These are phyloP conservation scores for Caligus rogercresseyi DNA, from an alignment of 1,140 invertebrate genomes.

Conservation along the genomic window DNA sequence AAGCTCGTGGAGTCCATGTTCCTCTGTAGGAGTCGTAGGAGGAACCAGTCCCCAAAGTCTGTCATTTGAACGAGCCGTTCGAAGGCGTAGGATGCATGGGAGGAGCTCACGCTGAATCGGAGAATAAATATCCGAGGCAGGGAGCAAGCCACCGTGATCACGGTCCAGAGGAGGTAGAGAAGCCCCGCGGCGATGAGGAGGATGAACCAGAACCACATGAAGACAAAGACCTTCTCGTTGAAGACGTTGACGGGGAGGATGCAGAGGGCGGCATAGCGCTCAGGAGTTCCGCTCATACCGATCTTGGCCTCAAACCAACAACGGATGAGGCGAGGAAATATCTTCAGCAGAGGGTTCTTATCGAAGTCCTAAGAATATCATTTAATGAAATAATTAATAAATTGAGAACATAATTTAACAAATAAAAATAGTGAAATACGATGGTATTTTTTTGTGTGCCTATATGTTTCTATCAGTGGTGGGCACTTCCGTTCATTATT, in stretches of 20 bases:
- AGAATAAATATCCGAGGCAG: not conserved
- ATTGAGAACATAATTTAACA: not conserved
- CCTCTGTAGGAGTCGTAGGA: not conserved
- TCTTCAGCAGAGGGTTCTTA: not conserved
- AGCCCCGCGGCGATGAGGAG: not conserved
- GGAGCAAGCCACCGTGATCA: not conserved
- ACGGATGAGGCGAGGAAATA: not conserved
- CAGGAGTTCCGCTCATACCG: not conserved
- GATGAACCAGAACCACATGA: slow-evolving; percentile 14
- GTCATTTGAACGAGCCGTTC: not conserved
- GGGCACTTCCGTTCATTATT: too few relatives aligned
- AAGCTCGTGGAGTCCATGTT: not conserved
- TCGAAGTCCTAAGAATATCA: not conserved
- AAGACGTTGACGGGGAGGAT: slow-evolving; percentile 4
- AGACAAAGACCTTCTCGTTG: slow-evolving; percentile 12
- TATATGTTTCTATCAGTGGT: too few relatives aligned
- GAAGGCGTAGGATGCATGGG: not conserved
- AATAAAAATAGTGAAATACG: too few relatives aligned
- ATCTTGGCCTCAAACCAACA: not conserved
- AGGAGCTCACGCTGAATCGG: not conserved
- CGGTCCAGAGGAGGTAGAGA: not conserved
- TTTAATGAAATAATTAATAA: not conserved
- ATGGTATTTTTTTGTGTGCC: too few relatives aligned
- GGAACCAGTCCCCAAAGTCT: not conserved
- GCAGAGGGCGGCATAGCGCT: not conserved